Evolutionary conservation across 2,797 vertebrate genomes (phyloP), one percentile per base, ranked within the genome.

Genomic region (Nannoperca obscura): DNA sequence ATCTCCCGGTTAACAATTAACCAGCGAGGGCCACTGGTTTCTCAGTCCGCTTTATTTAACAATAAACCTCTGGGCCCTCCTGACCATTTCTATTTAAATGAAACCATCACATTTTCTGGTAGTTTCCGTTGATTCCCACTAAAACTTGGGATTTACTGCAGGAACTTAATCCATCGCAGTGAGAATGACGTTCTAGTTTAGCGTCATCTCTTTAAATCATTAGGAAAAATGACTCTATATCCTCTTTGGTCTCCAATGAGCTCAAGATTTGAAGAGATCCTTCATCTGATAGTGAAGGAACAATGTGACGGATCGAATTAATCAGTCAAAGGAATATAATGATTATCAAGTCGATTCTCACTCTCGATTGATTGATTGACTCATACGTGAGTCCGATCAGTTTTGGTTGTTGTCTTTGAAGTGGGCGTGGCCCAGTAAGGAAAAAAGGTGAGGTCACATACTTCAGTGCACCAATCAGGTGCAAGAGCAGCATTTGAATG

Each of bases 1-100:
- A 93, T 93, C 90, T 85, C 59, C 76, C 22, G 24, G 92, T 93
- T 93, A 94, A 93, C 86, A 83, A 89, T 94, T 92, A 93, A 92
- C 93, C 85, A 59, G 80, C 72, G 13, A 52, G 27, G 44, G 49
- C 14, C 40, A 80, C 81, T 42, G 50, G 4, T 58, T 77, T 72
- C 68, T 20, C n/a, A 22, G 24, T 42, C 4, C 1, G 9, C 38
- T 78, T 71, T 68, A 34, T 12, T 27, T 27, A 15, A 40, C 30
- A 24, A 7, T 3, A 63, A 40, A 22, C 30, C 34, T 59, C 36
- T 40, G 10, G 19, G 58, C 57, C 44, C 36, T 30, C 2, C 10
- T 15, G 0, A 24, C 32, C 12, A 3, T 38, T 19, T 44, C 36
- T 10, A 9, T 13, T 49, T 12, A 53, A 42, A 74, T 59, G 0